Conservation (phyloP, 2,113 vertebrate species). For the Tupaia chinensis region DNA sequence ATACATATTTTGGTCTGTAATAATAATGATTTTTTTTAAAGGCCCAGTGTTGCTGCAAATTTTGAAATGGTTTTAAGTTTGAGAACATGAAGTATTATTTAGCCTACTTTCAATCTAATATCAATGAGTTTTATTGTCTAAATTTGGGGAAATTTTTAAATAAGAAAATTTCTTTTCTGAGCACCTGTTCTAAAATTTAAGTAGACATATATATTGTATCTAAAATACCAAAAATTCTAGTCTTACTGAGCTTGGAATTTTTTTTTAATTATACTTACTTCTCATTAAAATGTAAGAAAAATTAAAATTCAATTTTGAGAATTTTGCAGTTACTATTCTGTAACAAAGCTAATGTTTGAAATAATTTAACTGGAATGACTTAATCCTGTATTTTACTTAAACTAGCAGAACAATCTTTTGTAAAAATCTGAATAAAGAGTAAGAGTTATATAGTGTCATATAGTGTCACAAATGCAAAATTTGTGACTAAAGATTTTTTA, state of each 20-base stretch:
- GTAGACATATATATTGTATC: constrained; percentile 1
- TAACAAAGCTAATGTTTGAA: constrained; percentile 53
- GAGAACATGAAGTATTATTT: constrained; percentile 29
- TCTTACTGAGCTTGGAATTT: constrained; percentile 32
- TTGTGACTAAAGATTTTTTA: constrained; percentile 60
- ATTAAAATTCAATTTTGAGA: constrained; percentile 24
- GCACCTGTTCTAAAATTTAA: constrained; percentile 36
- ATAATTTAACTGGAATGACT: constrained; percentile 46
- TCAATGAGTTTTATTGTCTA: constrained; percentile 58
- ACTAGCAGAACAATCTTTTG: constrained; percentile 39
- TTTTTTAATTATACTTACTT: constrained; percentile 38
- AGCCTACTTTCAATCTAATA: constrained; percentile 43
- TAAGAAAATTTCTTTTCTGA: constrained; percentile 23
- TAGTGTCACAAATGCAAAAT: constrained; percentile 44
- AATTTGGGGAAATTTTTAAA: constrained; percentile 37
- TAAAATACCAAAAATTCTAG: constrained; percentile 1
- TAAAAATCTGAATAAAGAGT: constrained; percentile 30
- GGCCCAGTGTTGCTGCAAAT: not conserved
- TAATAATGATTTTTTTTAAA: not conserved
- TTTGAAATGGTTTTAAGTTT: constrained; percentile 39
- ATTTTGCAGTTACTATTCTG: constrained; percentile 8
- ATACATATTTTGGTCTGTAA: constrained; percentile 42
- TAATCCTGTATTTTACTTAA: constrained; percentile 30
- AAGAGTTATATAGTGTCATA: not conserved
- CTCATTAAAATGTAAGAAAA: constrained; percentile 55